Evolutionary conservation across 1,140 invertebrate genomes (phyloP).

Genomic region (Drosophila parvula): DNA sequence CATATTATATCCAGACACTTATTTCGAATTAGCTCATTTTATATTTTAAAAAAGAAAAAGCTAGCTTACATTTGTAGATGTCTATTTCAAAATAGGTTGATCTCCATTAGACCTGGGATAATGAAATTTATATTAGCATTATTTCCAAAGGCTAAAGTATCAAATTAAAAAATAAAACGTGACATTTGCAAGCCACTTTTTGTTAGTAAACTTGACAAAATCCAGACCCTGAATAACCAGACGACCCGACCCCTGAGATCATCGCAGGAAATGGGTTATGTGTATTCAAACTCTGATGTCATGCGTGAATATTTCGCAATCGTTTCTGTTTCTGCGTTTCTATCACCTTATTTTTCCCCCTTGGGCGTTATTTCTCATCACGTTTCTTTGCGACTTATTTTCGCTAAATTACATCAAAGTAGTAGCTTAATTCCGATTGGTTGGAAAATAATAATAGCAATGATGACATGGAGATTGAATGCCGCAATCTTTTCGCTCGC

Average conservation of each 20-base stretch:
- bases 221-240: not conserved
- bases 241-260: constrained; percentile 24
- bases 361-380: constrained; percentile 35
- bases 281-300: constrained; percentile 56
- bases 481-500: constrained; percentile 12
- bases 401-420: constrained; percentile 57
- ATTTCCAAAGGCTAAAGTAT: not conserved
- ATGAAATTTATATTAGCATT: not conserved
- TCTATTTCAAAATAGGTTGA: not conserved
- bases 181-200: too few species aligned
- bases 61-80: too few species aligned
- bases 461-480: constrained; percentile 47
- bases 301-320: constrained; percentile 48
- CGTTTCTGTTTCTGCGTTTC: constrained; percentile 5
- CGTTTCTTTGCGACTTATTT: constrained; percentile 35
- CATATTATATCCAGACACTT: too few species aligned
- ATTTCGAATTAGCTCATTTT: too few species aligned
- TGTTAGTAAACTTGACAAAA: not conserved
- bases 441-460: constrained; percentile 43
- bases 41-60: too few species aligned
- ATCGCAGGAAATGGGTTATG: constrained; percentile 33
- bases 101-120: not conserved
- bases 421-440: constrained; percentile 35
- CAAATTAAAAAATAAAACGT: too few species aligned
- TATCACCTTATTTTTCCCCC: not conserved